phyloP scores from a whole-genome alignment of 1,140 invertebrate genomes.

The Macrosteles quadrilineatus region DNA sequence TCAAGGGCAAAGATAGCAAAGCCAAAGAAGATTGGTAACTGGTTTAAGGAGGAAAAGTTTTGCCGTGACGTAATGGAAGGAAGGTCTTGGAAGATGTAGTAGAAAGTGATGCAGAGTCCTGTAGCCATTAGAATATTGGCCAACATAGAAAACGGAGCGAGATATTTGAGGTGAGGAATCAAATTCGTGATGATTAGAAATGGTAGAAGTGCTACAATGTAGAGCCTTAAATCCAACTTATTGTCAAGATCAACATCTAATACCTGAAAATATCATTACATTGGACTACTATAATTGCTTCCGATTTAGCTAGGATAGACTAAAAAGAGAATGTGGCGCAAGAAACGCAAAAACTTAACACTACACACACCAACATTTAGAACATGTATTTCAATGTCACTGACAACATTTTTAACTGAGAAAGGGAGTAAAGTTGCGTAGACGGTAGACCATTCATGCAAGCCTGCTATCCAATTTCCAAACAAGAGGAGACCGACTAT shows the following conservation, averaged over 20 bases:
- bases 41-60: conserved; percentile 57
- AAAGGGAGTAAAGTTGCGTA: no score
- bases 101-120: conserved; percentile 81
- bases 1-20: conserved; percentile 89
- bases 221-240: conserved; percentile 62
- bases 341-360: no score
- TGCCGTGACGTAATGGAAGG: conserved; percentile 59
- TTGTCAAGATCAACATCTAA: conserved; percentile 61
- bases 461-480: no score
- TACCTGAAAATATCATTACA: conserved; percentile 60
- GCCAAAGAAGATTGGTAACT: conserved; percentile 83
- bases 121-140: conserved; percentile 77
- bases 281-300: no score
- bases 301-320: no score
- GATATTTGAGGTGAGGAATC: conserved; percentile 80
- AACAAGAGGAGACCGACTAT: no score
- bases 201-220: conserved; percentile 73
- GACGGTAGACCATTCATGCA: no score
- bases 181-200: conserved; percentile 72
- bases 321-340: no score
- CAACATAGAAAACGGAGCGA: conserved; percentile 85
- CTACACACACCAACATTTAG: no score
- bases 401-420: no score
- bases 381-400: no score
- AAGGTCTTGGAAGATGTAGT: conserved; percentile 72